Evolutionary conservation across 2,797 vertebrate genomes (phyloP), one percentile per base, ranked within the genome.

Genomic region (Lepilemur septentrionalis): DNA sequence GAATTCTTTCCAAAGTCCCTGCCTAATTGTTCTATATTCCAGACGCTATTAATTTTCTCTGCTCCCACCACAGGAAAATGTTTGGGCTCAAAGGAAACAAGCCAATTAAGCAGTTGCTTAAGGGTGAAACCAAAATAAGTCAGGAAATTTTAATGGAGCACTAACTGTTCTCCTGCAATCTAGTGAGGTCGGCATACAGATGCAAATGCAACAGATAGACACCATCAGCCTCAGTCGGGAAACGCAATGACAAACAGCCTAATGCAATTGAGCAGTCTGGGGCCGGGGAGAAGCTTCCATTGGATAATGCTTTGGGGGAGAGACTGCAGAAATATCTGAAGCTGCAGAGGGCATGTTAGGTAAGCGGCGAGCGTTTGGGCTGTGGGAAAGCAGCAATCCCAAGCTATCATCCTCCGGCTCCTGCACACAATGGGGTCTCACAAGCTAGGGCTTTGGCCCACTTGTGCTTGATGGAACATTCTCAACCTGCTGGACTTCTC

Each of bases 61-160:
- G 61, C 67, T 95, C 57, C 48, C 18, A 78, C 79, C 93, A 80
- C 25, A 95, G 86, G 70, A 93, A 96, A 94, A 97, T 93, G 91
- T 95, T 95, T 94, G 38, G 67, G 95, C 89, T 94, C 86, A 79
- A 89, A 94, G 83, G 91, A 97, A 93, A 94, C 30, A 93, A 96
- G 83, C 75, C 96, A 97, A 96, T 96, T 84, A 96, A 97, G 76
- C 79, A 73, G 75, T 94, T 93, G 93, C 93, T 97, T 97, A 87
- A 94, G 80, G 84, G 75, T 94, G 83, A 97, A 97, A 95, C 80
- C 80, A 92, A 93, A 97, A 93, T 93, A 96, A 96, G 78, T 91
- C 82, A 87, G 96, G 89, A 94, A 91, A 95, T 93, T 93, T 89
- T 97, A 94, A 96, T 87, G 72, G 86, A 65, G 35, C 35, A 50